phyloP scores from a whole-genome alignment of 2,797 vertebrate genomes.

The Pipistrellus pipistrellus region DNA sequence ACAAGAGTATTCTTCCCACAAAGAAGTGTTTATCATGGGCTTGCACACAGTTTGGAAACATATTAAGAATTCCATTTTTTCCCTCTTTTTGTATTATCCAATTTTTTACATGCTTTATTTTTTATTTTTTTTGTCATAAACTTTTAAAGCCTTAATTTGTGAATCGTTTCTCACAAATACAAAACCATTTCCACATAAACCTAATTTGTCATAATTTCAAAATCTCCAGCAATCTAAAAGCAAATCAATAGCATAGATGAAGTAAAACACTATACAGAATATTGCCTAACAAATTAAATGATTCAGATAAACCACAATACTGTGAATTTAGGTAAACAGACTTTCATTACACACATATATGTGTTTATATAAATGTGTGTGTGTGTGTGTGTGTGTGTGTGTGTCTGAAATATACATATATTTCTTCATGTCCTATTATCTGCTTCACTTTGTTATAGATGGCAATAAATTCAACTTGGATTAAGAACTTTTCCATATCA shows the following conservation, averaged over 20 bases:
- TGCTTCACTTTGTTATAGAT: conserved; percentile 82
- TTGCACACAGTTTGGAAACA: conserved; percentile 59
- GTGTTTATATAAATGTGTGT: too few species aligned
- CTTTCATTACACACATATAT: background rate
- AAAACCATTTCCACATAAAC: background rate
- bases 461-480: conserved; percentile 86
- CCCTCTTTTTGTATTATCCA: conserved; percentile 30
- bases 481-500: conserved; percentile 89
- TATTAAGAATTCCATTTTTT: conserved; percentile 54
- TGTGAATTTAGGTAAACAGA: background rate
- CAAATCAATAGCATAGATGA: conserved; percentile 59
- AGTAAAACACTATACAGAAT: conserved; percentile 36
- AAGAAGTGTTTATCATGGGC: conserved; percentile 48
- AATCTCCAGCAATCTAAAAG: conserved; percentile 29
- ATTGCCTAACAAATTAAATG: conserved; percentile 14
- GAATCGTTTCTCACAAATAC: conserved; percentile 57
- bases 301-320: background rate
- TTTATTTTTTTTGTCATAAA: background rate
- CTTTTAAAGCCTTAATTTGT: conserved; percentile 54
- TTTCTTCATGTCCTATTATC: conserved; percentile 63
- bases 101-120: conserved; percentile 31
- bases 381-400: background rate
- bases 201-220: conserved; percentile 57
- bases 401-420: background rate
- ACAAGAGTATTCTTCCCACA: background rate